Evolutionary conservation across 2,797 vertebrate genomes (phyloP).

Genomic region (Nyctalus aviator): DNA sequence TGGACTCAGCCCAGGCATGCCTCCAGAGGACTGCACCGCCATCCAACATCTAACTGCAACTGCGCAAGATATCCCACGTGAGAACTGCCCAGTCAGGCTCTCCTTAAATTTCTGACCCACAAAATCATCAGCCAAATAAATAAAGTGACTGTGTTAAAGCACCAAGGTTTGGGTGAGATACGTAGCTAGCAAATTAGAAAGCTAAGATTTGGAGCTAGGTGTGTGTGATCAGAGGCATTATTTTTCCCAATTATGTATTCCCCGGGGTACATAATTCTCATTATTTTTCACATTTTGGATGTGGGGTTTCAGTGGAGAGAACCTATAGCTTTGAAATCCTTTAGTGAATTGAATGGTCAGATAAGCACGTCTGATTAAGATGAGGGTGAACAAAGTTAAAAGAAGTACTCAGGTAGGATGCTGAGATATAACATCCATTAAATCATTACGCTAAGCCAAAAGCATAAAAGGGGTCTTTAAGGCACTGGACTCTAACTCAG

Average conservation of each 20-base stretch:
- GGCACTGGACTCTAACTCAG: background rate
- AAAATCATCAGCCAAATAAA: slow-evolving; percentile 20
- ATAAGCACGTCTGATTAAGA: background rate
- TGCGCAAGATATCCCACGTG: background rate
- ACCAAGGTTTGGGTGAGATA: background rate
- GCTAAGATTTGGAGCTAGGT: background rate
- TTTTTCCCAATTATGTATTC: slow-evolving; percentile 6
- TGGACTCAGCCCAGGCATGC: background rate
- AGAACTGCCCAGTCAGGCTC: background rate
- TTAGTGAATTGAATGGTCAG: background rate
- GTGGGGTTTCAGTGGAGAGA: background rate
- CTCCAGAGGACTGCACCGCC: background rate
- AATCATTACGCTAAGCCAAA: slow-evolving; percentile 16
- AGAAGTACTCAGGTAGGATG: background rate
- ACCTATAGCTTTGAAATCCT: background rate
- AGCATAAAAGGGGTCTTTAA: background rate
- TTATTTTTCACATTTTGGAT: slow-evolving; percentile 16
- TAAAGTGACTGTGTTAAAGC: background rate
- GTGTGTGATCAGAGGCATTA: background rate
- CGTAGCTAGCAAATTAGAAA: background rate
- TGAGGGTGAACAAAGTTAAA: background rate
- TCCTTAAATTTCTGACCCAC: background rate
- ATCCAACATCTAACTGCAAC: background rate
- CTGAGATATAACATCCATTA: background rate
- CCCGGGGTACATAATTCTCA: background rate